Evolutionary conservation across 2,888 invertebrate species (phyloP), one percentile per base, ranked within the genome.

Genomic region (Mythimna vitellina): DNA sequence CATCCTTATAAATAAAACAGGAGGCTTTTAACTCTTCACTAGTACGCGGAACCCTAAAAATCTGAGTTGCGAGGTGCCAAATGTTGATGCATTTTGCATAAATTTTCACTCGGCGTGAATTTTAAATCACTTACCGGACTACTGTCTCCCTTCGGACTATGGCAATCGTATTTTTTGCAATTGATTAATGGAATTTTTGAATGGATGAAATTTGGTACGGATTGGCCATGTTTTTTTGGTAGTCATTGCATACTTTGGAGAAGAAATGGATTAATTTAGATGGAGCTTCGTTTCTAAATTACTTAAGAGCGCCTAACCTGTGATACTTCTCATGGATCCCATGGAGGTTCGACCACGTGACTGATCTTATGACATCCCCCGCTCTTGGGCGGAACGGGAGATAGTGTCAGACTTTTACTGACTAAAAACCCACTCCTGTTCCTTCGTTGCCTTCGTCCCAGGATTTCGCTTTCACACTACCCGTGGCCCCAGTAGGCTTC

Each of bases 81-180:
- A 89, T 87, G 86, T 86, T 88, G 88, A 90, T 90, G 91, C 90
- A 89, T 89, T 92, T 89, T 89, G 87, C 92, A 92, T 92, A 92
- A 87, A 92, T 92, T 91, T 90, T 87, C 90, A 88, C 78, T 85
- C 88, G 87, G 87, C 87, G 85, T 80, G 88, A 88, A 87, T 89
- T 89, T 86, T 90, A 88, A 91, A 89, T 88, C 88, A 86, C 83
- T 89, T 89, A 87, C 73, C 56, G 72, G 64, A 70, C 76, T 61
- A 60, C 53, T 67, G 76, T 53, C 20, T 58, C 69, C 67, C 54
- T 58, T 65, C 66, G 51, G 57, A 58, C 66, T 67, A 56, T 78
- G 82, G 68, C 81, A 83, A 84, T 81, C 63, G 57, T 58, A 77
- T 84, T 81, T 75, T 75, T 70, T 65, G 51, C 57, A 53, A 73